These are phyloP conservation scores for Drosophila putrida DNA, from an alignment of 2,888 invertebrate species.

Conservation along the genomic window DNA sequence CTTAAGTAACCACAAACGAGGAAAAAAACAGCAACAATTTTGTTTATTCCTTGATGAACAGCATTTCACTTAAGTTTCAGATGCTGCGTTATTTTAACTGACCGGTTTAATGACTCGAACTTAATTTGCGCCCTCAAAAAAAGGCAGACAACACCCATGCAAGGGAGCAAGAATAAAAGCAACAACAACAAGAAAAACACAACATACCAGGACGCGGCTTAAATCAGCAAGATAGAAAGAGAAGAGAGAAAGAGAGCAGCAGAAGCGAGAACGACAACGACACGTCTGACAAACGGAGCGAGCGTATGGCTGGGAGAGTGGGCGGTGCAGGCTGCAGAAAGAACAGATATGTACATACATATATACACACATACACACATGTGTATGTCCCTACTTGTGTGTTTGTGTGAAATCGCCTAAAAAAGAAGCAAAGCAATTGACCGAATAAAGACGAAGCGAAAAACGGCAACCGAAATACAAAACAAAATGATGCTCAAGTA, in stretches of 20 bases:
- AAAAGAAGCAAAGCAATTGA: constrained; percentile 49
- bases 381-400: constrained; percentile 2
- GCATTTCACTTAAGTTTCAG: constrained; percentile 52
- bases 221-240: constrained; percentile 30
- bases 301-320: constrained; percentile 44
- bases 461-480: constrained; percentile 57
- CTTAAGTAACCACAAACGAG: constrained; percentile 62
- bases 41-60: constrained; percentile 56
- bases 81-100: constrained; percentile 68
- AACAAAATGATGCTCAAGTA: constrained; percentile 76
- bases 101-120: constrained; percentile 79
- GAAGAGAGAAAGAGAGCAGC: constrained; percentile 25
- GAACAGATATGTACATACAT: constrained; percentile 42
- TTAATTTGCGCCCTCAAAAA: constrained; percentile 75
- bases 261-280: constrained; percentile 47
- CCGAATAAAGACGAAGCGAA: constrained; percentile 50
- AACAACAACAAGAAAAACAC: constrained; percentile 23
- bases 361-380: not conserved
- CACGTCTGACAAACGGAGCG: constrained; percentile 53
- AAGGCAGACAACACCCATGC: constrained; percentile 61
- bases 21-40: constrained; percentile 38
- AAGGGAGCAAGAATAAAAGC: constrained; percentile 9
- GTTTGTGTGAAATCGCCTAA: constrained; percentile 58
- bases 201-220: constrained; percentile 46
- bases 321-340: constrained; percentile 67